Percentiles rank a stretch among this genome's conserved stretches.
Conservation (phyloP, 2,113 vertebrate genomes). For the Phaethornis superciliosus region DNA sequence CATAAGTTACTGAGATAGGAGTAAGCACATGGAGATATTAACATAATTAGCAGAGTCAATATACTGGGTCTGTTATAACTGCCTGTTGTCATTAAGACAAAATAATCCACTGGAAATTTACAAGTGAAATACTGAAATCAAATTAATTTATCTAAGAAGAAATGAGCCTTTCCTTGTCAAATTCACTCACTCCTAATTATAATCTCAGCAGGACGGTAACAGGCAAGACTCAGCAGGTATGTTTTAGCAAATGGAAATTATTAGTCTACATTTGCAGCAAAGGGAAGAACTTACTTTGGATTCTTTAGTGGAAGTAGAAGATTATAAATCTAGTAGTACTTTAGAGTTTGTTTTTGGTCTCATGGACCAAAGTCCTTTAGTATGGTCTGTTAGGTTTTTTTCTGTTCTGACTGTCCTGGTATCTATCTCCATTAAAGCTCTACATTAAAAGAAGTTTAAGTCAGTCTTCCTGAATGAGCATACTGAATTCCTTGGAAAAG, state of each 20-base stretch:
- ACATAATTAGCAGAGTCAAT: not conserved
- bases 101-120: not conserved
- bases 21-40: not conserved
- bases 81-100: not conserved
- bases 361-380: not conserved
- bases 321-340: not conserved
- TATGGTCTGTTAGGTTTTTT: not conserved
- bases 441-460: not conserved
- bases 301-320: not conserved
- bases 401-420: not conserved
- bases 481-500: not conserved
- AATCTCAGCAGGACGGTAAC: constrained; percentile 55
- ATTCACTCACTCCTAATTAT: constrained; percentile 55
- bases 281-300: not conserved
- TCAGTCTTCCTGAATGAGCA: not conserved
- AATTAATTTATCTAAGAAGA: not conserved
- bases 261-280: not conserved
- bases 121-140: not conserved
- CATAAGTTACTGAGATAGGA: not conserved
- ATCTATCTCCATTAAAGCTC: not conserved
- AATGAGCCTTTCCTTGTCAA: constrained; percentile 42
- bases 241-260: not conserved
- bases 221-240: constrained; percentile 16
- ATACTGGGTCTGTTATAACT: not conserved
- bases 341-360: not conserved